These are phyloP conservation scores for Amiota communis DNA, from an alignment of 2,888 invertebrate species.

Conservation along the genomic window DNA sequence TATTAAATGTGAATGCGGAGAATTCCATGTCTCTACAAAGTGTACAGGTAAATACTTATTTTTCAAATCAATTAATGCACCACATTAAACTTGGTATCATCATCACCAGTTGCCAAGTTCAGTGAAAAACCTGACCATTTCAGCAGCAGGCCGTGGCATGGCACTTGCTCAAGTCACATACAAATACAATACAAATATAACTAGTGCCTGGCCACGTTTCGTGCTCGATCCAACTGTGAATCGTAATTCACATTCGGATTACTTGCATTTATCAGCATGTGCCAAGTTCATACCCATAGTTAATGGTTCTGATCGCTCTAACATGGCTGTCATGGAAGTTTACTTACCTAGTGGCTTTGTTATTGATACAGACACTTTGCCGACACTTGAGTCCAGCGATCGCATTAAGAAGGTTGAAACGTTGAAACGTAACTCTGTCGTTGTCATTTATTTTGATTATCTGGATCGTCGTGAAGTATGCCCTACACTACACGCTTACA, in stretches of 20 bases:
- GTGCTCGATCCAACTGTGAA: constrained; percentile 91
- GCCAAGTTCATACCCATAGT: constrained; percentile 76
- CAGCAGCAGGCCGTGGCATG: constrained; percentile 87
- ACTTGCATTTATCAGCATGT: constrained; percentile 89
- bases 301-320: constrained; percentile 75
- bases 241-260: constrained; percentile 85
- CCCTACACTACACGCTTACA: constrained; percentile 89
- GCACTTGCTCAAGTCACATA: constrained; percentile 86
- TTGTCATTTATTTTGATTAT: constrained; percentile 85
- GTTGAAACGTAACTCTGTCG: constrained; percentile 77
- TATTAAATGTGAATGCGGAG: constrained; percentile 82
- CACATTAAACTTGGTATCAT: background rate
- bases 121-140: constrained; percentile 80
- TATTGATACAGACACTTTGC: constrained; percentile 85
- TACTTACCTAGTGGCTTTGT: constrained; percentile 92
- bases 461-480: constrained; percentile 82
- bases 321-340: constrained; percentile 93
- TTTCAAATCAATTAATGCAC: too few species aligned
- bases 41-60: constrained; percentile 76
- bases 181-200: constrained; percentile 88
- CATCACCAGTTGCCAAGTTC: constrained; percentile 62
- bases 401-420: constrained; percentile 79
- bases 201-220: constrained; percentile 91
- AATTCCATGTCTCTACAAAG: constrained; percentile 89
- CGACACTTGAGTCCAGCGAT: constrained; percentile 77